phyloP scores from a whole-genome alignment of 1,140 invertebrate species.

The Sitobion miscanthi region DNA sequence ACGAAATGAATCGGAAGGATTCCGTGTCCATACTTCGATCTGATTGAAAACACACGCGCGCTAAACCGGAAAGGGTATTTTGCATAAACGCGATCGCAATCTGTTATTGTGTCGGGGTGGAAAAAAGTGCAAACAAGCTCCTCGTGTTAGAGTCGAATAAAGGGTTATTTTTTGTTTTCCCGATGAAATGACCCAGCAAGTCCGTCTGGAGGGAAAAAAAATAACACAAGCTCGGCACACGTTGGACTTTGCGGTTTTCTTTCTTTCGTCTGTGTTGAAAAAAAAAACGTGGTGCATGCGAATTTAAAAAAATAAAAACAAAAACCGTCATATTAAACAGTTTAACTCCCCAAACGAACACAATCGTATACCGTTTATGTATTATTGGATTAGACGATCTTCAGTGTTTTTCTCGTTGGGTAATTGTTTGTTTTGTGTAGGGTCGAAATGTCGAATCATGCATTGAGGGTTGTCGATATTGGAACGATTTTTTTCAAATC shows the following conservation, averaged over 20 bases:
- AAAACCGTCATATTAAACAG: not conserved
- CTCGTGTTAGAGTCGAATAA: not conserved
- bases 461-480: not conserved
- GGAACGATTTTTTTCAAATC: no score
- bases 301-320: not conserved
- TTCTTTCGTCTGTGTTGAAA: not conserved
- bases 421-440: not conserved
- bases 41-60: slow-evolving; percentile 26
- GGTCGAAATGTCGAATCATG: not conserved
- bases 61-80: slow-evolving; percentile 21
- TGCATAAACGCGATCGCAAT: slow-evolving; percentile 24
- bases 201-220: not conserved
- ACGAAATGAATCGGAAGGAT: slow-evolving; percentile 26
- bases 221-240: not conserved
- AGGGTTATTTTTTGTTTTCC: not conserved
- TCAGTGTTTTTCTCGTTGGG: not conserved
- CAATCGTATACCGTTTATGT: not conserved
- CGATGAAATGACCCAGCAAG: not conserved
- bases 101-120: slow-evolving; percentile 6
- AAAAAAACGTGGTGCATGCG: not conserved
- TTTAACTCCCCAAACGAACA: not conserved
- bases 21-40: not conserved
- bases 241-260: not conserved
- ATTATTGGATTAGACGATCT: not conserved
- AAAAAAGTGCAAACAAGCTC: not conserved